Conservation (phyloP, 2,797 vertebrate species). For the Onychomys leucogaster region DNA sequence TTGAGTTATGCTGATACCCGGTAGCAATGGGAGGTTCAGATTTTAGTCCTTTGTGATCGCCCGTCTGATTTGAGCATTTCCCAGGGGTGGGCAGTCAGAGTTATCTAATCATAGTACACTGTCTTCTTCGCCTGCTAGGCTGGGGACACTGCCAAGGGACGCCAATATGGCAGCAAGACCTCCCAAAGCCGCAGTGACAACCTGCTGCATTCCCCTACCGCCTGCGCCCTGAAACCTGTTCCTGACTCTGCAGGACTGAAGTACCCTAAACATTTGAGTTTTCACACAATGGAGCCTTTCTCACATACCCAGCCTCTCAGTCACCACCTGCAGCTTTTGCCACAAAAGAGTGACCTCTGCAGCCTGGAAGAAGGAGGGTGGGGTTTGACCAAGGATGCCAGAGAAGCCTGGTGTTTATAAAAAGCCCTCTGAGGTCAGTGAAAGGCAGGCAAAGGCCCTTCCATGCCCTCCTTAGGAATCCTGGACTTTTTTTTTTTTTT, state of each 20-base stretch:
- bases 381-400: constrained; percentile 42
- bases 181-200: neutral
- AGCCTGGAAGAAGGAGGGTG: constrained; percentile 53
- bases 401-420: constrained; percentile 54
- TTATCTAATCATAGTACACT: neutral
- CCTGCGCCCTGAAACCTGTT: neutral
- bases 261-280: neutral
- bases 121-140: neutral
- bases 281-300: constrained; percentile 59
- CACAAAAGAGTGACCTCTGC: constrained; percentile 75
- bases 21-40: neutral
- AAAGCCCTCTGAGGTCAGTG: constrained; percentile 53
- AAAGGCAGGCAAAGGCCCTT: constrained; percentile 41
- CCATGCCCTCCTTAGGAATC: constrained; percentile 14
- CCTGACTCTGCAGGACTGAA: neutral
- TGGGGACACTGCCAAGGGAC: neutral
- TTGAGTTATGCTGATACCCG: neutral
- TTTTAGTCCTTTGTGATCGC: neutral
- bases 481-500: neutral
- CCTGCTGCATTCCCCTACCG: fast-evolving
- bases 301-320: constrained; percentile 37
- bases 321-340: constrained; percentile 67
- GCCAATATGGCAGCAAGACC: fast-evolving
- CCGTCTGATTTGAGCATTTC: neutral
- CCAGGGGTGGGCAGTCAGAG: neutral